Percentiles rank a stretch among this genome's conserved stretches.
phyloP scores from a whole-genome alignment of 2,797 vertebrate species.

The Eleutherodactylus coqui region DNA sequence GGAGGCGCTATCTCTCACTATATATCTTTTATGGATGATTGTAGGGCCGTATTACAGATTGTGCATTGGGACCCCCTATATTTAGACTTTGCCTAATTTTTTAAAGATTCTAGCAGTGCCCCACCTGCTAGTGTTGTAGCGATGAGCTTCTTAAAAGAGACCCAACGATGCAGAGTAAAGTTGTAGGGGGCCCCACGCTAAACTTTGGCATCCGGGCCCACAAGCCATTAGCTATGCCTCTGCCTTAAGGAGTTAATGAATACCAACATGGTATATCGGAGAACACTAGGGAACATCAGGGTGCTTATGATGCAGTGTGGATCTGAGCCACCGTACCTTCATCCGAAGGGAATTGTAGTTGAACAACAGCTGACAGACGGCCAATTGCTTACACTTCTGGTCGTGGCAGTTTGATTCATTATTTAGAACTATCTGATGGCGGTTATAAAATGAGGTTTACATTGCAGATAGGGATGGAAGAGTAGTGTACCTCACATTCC shows the following conservation, averaged over 20 bases:
- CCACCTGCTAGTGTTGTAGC: too few relatives aligned
- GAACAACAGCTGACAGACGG: not conserved
- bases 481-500: not conserved
- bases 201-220: too few relatives aligned
- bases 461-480: not conserved
- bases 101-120: too few relatives aligned
- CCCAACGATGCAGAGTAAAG: too few relatives aligned
- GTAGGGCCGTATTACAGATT: too few relatives aligned
- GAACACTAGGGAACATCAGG: not conserved
- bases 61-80: too few relatives aligned
- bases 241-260: not conserved
- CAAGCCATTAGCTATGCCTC: too few relatives aligned
- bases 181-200: too few relatives aligned
- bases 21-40: too few relatives aligned
- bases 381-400: not conserved
- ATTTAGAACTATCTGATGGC: conserved; percentile 9
- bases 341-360: not conserved
- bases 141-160: too few relatives aligned
- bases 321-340: not conserved
- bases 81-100: too few relatives aligned
- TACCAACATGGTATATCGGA: not conserved
- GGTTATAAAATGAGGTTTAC: conserved; percentile 7
- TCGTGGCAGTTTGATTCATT: not conserved
- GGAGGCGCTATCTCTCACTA: too few relatives aligned
- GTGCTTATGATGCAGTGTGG: not conserved